Evolutionary conservation across 2,113 vertebrate species (phyloP).

Genomic region (human): GRCh38 chr3:89104001-89104500

Average conservation of each 20-base stretch:
- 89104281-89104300: background rate
- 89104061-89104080: background rate
- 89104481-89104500: background rate
- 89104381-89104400: background rate
- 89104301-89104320: background rate
- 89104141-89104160: background rate
- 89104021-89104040: background rate
- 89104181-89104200: background rate
- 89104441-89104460: background rate
- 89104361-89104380: background rate
- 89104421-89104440: background rate
- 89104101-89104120: background rate
- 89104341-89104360: background rate
- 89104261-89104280: background rate
- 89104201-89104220: accelerated
- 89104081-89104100: background rate
- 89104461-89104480: background rate
- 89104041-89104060: background rate
- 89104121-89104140: background rate
- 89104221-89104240: background rate
- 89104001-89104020: background rate
- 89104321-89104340: background rate
- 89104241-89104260: background rate
- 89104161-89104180: background rate
- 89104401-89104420: background rate